Base-by-base conservation (phyloP, 2,113 vertebrate genomes). In the Syngnathus floridae region DNA sequence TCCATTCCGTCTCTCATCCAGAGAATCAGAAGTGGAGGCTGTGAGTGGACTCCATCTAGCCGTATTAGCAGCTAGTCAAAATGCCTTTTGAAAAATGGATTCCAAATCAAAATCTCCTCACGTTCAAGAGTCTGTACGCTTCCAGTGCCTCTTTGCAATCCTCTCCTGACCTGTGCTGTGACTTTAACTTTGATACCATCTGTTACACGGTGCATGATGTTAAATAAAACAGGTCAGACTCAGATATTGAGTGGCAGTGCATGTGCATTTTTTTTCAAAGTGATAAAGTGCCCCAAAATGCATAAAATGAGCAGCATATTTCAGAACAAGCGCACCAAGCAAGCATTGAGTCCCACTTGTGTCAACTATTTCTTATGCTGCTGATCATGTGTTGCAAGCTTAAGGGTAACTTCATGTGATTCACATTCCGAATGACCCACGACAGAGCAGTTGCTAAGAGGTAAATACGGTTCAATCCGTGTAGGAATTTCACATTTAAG, bases 91-190 rank as follows among this genome's bases (percentile, higher is more conserved):
- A 62, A 77, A 74, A 76, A 80, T 77, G 62, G 62, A 79, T 82
- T 74, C 58, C 22, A 64, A 82, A 79, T 82, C 75, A 66, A 84
- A 85, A 73, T 84, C 72, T 72, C 80, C 76, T 80, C 78, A 81
- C 60, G 65, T 76, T 82, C 57, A 66, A 68, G 64, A 70, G 57
- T 45, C 73, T 69, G 68, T 65, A 63, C 14, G 16, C 66, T 70
- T 75, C 58, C 57, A 66, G 54, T 52, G 57, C 57, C 48, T 45
- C 62, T 48, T 17, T 61, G 56, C 16, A 61, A 65, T 81, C 80
- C 82, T 72, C 59, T 21, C 54, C 35, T 72, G 66, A 82, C 79
- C 77, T 63, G 14, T 35, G 0, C 45, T 26, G 2, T 13, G 48
- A 64, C 70, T 69, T 49, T 62, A 56, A 70, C 71, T 70, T 71